Evolutionary conservation across 2,888 invertebrate species (phyloP).

Genomic region (Elysia crispata): DNA sequence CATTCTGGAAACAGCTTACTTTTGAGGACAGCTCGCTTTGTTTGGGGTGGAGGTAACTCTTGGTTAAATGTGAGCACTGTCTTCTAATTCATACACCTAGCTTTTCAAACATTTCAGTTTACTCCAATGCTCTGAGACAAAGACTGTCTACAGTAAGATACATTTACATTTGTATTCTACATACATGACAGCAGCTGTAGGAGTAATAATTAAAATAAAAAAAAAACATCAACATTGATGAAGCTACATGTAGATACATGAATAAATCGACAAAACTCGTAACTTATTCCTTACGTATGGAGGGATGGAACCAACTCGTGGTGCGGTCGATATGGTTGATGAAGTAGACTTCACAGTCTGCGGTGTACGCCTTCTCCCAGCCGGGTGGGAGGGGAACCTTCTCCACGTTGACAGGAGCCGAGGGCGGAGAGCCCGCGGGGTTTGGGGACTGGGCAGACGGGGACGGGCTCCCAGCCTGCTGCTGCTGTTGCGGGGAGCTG

Average conservation of each 20-base stretch:
- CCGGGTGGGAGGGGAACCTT: constrained; percentile 76
- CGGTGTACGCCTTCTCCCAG: constrained; percentile 78
- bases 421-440: constrained; percentile 18
- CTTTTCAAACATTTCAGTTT: too few species aligned
- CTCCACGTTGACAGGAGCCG: constrained; percentile 55
- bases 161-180: too few species aligned
- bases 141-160: too few species aligned
- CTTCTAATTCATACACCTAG: too few species aligned
- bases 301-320: constrained; percentile 98
- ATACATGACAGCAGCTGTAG: too few species aligned
- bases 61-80: too few species aligned
- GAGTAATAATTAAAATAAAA: too few species aligned
- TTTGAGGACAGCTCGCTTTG: too few species aligned
- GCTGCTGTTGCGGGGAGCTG: constrained; percentile 31
- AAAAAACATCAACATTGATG: too few species aligned
- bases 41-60: too few species aligned
- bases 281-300: constrained; percentile 83
- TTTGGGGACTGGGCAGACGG: constrained; percentile 57
- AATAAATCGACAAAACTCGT: not conserved
- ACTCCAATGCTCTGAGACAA: too few species aligned
- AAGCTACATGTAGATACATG: not conserved
- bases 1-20: too few species aligned
- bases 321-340: constrained; percentile 82
- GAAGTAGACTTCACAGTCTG: constrained; percentile 78
- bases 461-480: constrained; percentile 50